These are phyloP conservation scores for Pseudomyrmex pallidus DNA, from an alignment of 1,140 invertebrate genomes.

Conservation along the genomic window DNA sequence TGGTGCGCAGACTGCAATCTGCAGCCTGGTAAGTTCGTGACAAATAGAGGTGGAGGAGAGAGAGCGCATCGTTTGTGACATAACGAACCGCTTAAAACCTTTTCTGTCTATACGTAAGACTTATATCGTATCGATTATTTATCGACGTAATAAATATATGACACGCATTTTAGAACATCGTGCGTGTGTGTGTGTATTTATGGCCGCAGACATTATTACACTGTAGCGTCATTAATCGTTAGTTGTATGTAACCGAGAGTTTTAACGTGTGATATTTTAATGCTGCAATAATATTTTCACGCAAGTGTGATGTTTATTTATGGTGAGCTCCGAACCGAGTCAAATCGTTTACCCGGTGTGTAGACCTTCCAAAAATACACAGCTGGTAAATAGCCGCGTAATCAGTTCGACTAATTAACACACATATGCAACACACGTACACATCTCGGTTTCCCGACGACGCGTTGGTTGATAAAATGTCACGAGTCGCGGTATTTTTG, in stretches of 20 bases:
- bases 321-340: conserved; percentile 18
- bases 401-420: conserved; percentile 30
- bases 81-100: conserved; percentile 53
- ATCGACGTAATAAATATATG: conserved; percentile 43
- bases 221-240: conserved; percentile 2
- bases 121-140: conserved; percentile 57
- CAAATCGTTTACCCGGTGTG: neutral
- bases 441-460: neutral
- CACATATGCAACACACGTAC: neutral
- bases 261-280: neutral
- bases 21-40: conserved; percentile 46
- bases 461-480: conserved; percentile 37
- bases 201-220: conserved; percentile 44
- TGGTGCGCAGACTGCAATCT: conserved; percentile 57
- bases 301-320: neutral
- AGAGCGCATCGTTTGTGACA: conserved; percentile 47
- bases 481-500: conserved; percentile 25
- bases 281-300: neutral
- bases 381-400: neutral
- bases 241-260: neutral
- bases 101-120: conserved; percentile 30
- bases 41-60: conserved; percentile 58
- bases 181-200: conserved; percentile 12
- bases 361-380: conserved; percentile 38
- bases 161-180: conserved; percentile 18